Base-by-base conservation (phyloP, 2,888 invertebrate genomes). In the Drosophila greeni region DNA sequence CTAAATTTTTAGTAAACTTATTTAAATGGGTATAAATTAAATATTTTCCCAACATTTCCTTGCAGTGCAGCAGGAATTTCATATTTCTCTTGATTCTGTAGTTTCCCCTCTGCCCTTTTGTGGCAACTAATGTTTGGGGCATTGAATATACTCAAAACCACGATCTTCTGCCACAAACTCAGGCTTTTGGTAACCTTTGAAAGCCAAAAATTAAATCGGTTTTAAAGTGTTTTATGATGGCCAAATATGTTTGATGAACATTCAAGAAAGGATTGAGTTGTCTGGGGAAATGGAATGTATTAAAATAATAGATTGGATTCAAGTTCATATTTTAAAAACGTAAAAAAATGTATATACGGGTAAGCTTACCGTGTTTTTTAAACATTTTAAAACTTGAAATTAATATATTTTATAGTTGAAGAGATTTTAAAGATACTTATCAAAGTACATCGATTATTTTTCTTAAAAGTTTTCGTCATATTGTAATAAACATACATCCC, bases 21-120 rank as follows among this genome's bases (percentile, higher is more conserved):
- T n/a, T 34, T 24, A 23, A 2, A 9, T 20, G 2, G 7, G 31
- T 42, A 3, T 5, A 6, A 6, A 24, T 16, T n/a, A 6, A 24
- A 12, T n/a, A 33, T 42, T 31, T 4, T 5, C 1, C 26, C 0
- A n/a, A n/a, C 1, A 11, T 48, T 37, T 29, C 5, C 29, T 49
- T 11, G 5, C 49, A 49, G 55, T 55, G 51, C 39, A 47, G 1
- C 14, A 70, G 75, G 69, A 73, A 78, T 79, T 76, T 82, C 74
- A 76, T 77, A 78, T 75, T 76, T 70, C 57, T 45, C 42, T 52
- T 57, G 57, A 29, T 52, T 54, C 47, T 45, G 34, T 34, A 51
- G 57, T 36, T 33, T 31, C 31, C 45, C 47, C 49, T 75, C 49
- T 75, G 73, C 73, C 78, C 78, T 78, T 76, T 75, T 77, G 65